A percentile compares a stretch with the other conserved stretches of the same genome.
Conservation (phyloP, 2,888 invertebrate genomes). For the Dichetophora obliterata region DNA sequence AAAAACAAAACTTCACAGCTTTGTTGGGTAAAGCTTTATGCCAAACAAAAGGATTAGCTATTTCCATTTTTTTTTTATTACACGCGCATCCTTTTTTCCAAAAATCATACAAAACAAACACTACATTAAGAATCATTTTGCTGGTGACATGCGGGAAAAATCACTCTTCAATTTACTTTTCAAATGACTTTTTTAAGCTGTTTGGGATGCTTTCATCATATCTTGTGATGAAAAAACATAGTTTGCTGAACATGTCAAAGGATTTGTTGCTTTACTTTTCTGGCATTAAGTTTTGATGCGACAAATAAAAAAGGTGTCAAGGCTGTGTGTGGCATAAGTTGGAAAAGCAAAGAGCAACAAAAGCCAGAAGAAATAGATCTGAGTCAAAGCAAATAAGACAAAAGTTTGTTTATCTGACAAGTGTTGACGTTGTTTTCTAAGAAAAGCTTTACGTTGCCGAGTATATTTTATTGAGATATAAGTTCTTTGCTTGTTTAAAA, state of each 20-base stretch:
- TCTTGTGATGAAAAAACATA: background rate
- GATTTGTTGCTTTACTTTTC: background rate
- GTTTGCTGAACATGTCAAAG: slow-evolving; percentile 6
- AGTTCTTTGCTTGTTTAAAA: too few relatives aligned
- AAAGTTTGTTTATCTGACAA: too few relatives aligned
- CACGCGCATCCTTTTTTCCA: slow-evolving; percentile 4
- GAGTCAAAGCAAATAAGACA: background rate
- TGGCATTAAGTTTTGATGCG: background rate
- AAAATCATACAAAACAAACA: background rate
- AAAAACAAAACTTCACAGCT: too few relatives aligned
- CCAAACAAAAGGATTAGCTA: slow-evolving; percentile 30
- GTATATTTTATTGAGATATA: too few relatives aligned
- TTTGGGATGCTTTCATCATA: background rate
- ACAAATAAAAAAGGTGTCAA: background rate
- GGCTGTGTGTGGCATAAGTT: background rate
- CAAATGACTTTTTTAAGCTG: slow-evolving; percentile 28
- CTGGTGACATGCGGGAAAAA: background rate
- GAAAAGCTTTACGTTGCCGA: too few relatives aligned
- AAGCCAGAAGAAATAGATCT: background rate
- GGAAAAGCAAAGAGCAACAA: background rate
- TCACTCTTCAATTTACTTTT: slow-evolving; percentile 25
- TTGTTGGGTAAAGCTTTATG: background rate
- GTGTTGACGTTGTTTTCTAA: too few relatives aligned
- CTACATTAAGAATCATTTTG: background rate
- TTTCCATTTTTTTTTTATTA: slow-evolving; percentile 15